Base-by-base conservation (phyloP, 2,113 vertebrate genomes). In the Scatophagus argus region DNA sequence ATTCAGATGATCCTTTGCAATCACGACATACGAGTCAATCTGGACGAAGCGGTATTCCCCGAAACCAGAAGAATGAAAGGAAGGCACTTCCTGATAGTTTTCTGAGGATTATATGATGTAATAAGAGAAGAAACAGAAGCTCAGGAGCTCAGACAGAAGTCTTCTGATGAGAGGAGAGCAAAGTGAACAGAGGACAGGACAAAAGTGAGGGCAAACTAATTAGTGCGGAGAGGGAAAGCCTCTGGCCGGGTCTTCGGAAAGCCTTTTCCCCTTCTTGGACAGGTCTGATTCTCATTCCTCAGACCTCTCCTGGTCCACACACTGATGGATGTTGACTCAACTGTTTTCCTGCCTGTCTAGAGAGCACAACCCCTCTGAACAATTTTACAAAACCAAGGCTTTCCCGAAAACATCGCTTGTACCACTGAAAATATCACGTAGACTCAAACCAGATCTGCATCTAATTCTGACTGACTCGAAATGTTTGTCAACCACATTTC, bases 261-360 rank as follows among this genome's bases (percentile, higher is more conserved):
- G 4, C n/a, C 5, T 12, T 62, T 60, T 25, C 31, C 49, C 36
- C 38, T 38, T 39, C 54, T 54, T 56, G 47, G 25, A 69, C 31
- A 21, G 11, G n/a, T 74, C 55, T 54, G 34, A 54, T 38, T 38
- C 54, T 31, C 2, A 1, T 25, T 49, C 61, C 60, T 44, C 44
- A 6, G 54, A 51, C 52, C 1, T 4, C 39, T 63, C 59, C 49
- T 14, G 23, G 14, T 70, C 4, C 8, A 59, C 13, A 49, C 36
- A 6, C 63, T 68, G 39, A 62, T 80, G 21, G 27, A 68, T 56
- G 54, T 43, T 51, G 74, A 60, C 27, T 65, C 34, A 59, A 34
- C 25, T 39, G 25, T n/a, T 11, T 14, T 21, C 17, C 32, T 25
- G 49, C 21, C 39, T 10, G 49, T 62, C 58, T 38, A 12, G 2